phyloP scores from a whole-genome alignment of 2,888 invertebrate species.

The Meandrusa payeni region DNA sequence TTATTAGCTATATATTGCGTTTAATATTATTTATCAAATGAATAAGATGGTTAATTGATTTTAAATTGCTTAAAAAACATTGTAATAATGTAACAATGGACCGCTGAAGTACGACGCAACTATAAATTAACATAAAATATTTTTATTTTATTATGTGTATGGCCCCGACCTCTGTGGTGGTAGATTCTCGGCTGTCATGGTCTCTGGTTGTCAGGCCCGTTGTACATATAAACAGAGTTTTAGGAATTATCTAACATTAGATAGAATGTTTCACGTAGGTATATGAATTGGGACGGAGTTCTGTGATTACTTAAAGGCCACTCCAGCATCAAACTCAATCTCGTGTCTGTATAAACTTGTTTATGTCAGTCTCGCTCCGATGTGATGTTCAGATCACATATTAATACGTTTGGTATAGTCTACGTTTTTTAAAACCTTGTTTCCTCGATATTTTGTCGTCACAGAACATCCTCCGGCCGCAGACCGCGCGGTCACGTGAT shows the following conservation, averaged over 20 bases:
- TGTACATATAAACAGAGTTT: slow-evolving; percentile 7
- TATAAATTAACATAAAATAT: neutral
- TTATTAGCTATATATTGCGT: too few species aligned
- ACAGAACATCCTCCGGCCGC: neutral
- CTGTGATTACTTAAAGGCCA: too few species aligned
- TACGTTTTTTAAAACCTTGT: neutral
- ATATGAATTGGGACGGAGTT: neutral
- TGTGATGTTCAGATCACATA: neutral
- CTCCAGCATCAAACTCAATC: too few species aligned
- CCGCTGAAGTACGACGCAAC: too few species aligned
- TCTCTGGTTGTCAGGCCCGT: neutral
- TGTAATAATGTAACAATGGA: too few species aligned
- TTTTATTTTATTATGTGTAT: too few species aligned
- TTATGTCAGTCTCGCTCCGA: neutral
- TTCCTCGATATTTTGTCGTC: neutral
- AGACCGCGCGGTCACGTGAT: slow-evolving; percentile 12
- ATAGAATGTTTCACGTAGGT: slow-evolving; percentile 2
- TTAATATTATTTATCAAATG: too few species aligned
- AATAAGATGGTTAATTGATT: too few species aligned
- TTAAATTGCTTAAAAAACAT: too few species aligned
- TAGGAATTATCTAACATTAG: neutral
- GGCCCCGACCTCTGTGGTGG: neutral
- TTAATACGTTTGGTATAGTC: neutral
- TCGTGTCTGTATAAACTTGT: neutral
- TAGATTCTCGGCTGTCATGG: neutral